Evolutionary conservation across 1,140 invertebrate genomes (phyloP), one percentile per base, ranked within the genome.

Genomic region (Saccostrea echinata): DNA sequence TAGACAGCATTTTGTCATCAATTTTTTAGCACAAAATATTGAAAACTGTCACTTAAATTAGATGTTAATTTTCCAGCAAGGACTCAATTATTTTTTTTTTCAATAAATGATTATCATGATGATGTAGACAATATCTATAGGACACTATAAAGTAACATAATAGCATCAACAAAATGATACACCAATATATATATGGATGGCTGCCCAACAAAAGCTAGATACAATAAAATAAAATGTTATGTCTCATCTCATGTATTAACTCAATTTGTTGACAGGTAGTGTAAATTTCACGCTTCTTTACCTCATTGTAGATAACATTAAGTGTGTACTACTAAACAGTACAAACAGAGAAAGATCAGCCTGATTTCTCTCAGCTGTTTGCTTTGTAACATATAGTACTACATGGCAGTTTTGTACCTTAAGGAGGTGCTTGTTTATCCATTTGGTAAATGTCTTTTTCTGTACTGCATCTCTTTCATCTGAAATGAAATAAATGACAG

Each of bases 391-490:
- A 57, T 57, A 57, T 33, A 30, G 43, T 43, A 43, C 43, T 43
- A 43, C 43, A 43, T 43, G 43, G 43, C 43, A 43, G 43, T 8
- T 76, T 92, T 96, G 97, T 97, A 99, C 99, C 98, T 99, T 99
- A 96, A 98, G 98, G 93, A 99, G 96, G 96, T 99, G 99, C 97
- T 99, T 99, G 97, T 99, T 99, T 96, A 99, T 98, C 99, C 99
- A 99, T 97, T 99, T 99, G 92, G 99, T 99, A 96, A 99, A 99
- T 91, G 99, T 99, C 96, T 99, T 99, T 97, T 99, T 99, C 96
- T 99, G 99, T 94, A 99, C 99, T 92, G 98, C 98, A 96, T 99
- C 99, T 95, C 99, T 96, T 96, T 99, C 98, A 96, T 99, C 99
- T 99, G 97, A 84, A 97, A 97, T 92, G 43, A 61, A 83, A 87